Evolutionary conservation across 2,888 invertebrate species (phyloP).

Genomic region (Cenopis cana): DNA sequence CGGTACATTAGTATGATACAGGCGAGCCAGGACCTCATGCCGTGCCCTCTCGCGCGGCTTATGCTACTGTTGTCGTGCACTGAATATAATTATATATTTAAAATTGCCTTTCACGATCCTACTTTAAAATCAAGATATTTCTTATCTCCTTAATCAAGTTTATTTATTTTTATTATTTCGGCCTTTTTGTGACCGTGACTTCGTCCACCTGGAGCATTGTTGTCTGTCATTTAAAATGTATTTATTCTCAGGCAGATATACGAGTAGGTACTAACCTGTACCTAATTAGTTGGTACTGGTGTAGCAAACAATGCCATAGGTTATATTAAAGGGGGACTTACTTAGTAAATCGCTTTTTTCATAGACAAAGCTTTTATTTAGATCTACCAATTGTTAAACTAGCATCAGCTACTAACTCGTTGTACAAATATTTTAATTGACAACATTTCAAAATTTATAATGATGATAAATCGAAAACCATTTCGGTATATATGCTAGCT

Average conservation of each 20-base stretch:
- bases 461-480: no score
- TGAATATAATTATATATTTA: conserved; percentile 57
- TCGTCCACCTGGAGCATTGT: neutral
- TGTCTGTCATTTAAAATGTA: neutral
- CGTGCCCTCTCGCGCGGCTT: conserved; percentile 54
- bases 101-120: conserved; percentile 32
- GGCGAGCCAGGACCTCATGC: conserved; percentile 29
- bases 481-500: no score
- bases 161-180: neutral
- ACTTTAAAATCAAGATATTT: conserved; percentile 10
- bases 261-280: no score
- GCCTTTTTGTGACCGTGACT: neutral
- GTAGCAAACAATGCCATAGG: no score
- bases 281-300: no score
- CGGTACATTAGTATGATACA: conserved; percentile 35
- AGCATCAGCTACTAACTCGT: no score
- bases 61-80: conserved; percentile 60
- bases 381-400: no score
- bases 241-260: neutral
- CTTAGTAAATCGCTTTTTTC: no score
- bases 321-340: neutral
- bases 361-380: no score
- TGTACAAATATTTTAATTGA: no score
- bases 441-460: no score
- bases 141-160: no score